Percentiles rank a stretch among this genome's conserved stretches.
These are phyloP conservation scores for Myrmecobius fasciatus DNA, from an alignment of 2,113 vertebrate species.

Conservation along the genomic window DNA sequence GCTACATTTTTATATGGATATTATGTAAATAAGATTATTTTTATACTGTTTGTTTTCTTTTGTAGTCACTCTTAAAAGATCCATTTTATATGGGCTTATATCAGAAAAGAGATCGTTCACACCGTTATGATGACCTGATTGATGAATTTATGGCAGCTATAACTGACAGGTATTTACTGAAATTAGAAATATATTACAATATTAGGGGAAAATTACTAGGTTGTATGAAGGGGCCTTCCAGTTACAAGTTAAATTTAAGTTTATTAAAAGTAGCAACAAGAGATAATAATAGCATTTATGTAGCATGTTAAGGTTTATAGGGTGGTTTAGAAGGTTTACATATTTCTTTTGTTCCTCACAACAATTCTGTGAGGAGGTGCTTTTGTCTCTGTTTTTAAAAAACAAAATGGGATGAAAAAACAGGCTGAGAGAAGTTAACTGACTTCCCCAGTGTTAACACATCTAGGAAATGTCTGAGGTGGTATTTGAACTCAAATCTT, in stretches of 20 bases:
- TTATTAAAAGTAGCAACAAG: background rate
- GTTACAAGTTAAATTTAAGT: background rate
- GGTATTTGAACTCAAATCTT: background rate
- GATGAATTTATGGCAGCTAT: conserved; percentile 99
- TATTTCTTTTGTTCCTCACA: background rate
- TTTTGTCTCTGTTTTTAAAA: background rate
- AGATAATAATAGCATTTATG: background rate
- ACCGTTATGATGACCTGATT: conserved; percentile 95
- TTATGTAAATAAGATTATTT: conserved; percentile 45
- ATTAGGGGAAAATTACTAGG: background rate
- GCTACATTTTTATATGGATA: conserved; percentile 8
- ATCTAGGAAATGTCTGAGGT: background rate
- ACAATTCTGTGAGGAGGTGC: background rate
- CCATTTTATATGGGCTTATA: conserved; percentile 98
- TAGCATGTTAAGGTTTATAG: background rate
- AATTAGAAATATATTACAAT: background rate
- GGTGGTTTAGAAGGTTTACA: background rate
- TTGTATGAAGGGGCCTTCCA: background rate
- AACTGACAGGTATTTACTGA: conserved; percentile 88
- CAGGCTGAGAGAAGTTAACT: background rate
- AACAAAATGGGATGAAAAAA: background rate
- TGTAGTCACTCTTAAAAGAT: conserved; percentile 91
- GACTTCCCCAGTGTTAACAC: background rate
- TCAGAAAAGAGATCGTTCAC: conserved; percentile 93
- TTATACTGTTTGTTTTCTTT: background rate